Evolutionary conservation across 2,797 vertebrate genomes (phyloP).

Genomic region (Gastrophryne carolinensis): DNA sequence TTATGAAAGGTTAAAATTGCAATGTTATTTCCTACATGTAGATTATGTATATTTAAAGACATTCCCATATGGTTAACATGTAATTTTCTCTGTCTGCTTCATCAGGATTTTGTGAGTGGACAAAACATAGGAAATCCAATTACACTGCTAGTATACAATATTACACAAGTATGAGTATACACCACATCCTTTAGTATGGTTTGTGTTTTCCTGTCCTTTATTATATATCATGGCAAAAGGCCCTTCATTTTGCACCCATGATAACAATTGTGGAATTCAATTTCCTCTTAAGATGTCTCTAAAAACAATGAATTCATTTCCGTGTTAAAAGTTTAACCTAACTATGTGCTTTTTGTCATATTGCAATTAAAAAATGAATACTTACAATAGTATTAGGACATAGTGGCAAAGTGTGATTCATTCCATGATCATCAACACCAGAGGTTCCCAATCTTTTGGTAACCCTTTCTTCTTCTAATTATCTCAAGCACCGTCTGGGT

Average conservation of each 20-base stretch:
- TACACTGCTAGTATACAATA: slow-evolving; percentile 9
- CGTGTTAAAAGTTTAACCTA: too few species aligned
- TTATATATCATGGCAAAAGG: slow-evolving; percentile 10
- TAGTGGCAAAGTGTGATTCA: too few species aligned
- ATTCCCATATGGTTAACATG: slow-evolving; percentile 31
- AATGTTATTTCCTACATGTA: slow-evolving; percentile 15
- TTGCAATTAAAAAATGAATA: too few species aligned
- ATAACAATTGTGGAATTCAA: background rate
- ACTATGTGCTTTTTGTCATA: too few species aligned
- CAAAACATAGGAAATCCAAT: slow-evolving; percentile 30
- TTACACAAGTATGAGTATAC: slow-evolving; percentile 9
- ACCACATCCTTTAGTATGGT: slow-evolving; percentile 38
- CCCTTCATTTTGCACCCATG: background rate
- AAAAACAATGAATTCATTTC: too few species aligned
- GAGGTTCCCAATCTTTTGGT: too few species aligned
- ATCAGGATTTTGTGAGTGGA: slow-evolving; percentile 11
- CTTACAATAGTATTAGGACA: too few species aligned
- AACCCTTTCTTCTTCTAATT: too few species aligned
- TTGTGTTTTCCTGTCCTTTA: slow-evolving; percentile 38
- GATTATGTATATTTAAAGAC: slow-evolving; percentile 27
- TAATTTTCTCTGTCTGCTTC: slow-evolving; percentile 19
- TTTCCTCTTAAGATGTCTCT: too few species aligned
- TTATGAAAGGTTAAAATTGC: slow-evolving; percentile 10
- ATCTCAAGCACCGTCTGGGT: too few species aligned
- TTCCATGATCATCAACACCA: too few species aligned